Evolutionary conservation across 2,888 invertebrate genomes (phyloP), one percentile per base, ranked within the genome.

Genomic region (Dusona sp.): DNA sequence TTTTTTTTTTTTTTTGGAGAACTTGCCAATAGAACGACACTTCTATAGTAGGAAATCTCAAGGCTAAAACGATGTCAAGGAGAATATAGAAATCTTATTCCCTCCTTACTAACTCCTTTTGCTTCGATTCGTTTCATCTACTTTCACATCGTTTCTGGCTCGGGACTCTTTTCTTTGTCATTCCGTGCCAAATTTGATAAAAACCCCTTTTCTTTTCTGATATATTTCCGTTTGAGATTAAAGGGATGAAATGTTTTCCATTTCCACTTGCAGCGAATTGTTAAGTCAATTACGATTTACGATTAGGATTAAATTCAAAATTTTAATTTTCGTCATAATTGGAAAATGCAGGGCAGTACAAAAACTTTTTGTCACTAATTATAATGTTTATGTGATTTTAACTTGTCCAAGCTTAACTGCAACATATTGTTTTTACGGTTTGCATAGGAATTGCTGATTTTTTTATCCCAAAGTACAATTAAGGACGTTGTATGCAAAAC

Each of bases 61-160:
- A 78, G 64, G n/a, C 22, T 22, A 29, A 51, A 83, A 83, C 33
- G 29, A 83, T 83, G 83, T 78, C 83, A 78, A 83, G 83, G 78
- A 78, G 75, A 79, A 42, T 16, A 36, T 48, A 48, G 51, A 72
- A 83, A 72, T 61, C 45, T 82, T 72, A 57, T 33, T 36, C 38
- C 38, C 22, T 73, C 36, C 29, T 61, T 9, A 29, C 61, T 16
- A 54, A 42, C 70, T 22, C 48, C 25, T 72, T 33, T 33, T 70
- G 70, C 38, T 64, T 61, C 42, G 36, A 42, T 45, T 42, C 19
- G 48, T 72, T 36, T 45, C 64, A 16, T 73, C 51, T 42, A 72
- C 38, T 48, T 64, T 16, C 9, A 54, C 51, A 19, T 74, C 81
- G 36, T 67, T 74, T 45, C 45, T 82, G 75, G 75, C 75, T 77